Conservation (phyloP, 2,797 vertebrate species). For the Telmatherina bonti region DNA sequence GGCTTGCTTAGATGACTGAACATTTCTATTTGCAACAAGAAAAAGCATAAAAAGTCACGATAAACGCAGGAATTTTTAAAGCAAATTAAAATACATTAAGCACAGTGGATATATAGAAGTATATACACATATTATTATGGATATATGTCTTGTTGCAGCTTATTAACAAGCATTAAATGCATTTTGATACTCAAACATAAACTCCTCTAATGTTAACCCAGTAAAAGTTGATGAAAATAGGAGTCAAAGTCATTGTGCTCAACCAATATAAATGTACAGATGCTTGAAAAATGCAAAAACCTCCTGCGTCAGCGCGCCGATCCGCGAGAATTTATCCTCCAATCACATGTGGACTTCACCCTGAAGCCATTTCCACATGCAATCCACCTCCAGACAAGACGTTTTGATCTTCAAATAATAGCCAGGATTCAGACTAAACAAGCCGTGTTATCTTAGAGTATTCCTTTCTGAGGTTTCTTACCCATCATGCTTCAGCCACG, state of each 20-base stretch:
- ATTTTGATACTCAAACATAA: not conserved
- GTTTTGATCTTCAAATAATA: constrained; percentile 39
- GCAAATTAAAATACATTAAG: no score
- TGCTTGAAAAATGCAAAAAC: no score
- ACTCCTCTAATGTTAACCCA: not conserved
- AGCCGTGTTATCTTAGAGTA: constrained; percentile 8
- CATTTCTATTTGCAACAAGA: no score
- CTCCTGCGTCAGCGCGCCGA: not conserved
- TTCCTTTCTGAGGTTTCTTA: constrained; percentile 30
- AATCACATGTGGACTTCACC: constrained; percentile 30
- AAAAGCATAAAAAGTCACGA: no score
- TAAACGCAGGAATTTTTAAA: no score
- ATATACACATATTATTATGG: not conserved
- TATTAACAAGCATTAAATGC: not conserved
- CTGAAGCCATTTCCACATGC: constrained; percentile 5
- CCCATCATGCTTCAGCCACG: not conserved
- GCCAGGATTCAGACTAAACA: constrained; percentile 4
- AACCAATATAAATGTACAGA: no score
- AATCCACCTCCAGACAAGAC: not conserved
- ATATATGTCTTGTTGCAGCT: not conserved
- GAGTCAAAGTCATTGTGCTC: no score
- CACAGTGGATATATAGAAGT: no score
- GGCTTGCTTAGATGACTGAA: no score
- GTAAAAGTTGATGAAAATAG: no score
- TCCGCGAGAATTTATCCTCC: constrained; percentile 13